These are phyloP conservation scores for Sebastes miniatus DNA, from an alignment of 2,797 vertebrate genomes.

Conservation along the genomic window DNA sequence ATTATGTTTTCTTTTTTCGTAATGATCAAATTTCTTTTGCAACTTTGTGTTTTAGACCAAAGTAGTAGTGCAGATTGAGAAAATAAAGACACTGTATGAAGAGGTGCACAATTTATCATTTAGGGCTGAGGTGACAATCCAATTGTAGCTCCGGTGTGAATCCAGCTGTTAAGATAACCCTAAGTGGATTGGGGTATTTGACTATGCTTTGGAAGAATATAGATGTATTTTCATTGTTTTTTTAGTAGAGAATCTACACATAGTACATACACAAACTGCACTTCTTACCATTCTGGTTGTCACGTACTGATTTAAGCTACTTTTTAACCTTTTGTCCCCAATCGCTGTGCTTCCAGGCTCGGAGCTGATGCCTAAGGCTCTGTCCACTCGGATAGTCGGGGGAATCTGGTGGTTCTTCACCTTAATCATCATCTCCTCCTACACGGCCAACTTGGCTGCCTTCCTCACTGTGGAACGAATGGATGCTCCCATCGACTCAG, in stretches of 20 bases:
- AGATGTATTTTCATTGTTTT: not conserved
- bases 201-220: not conserved
- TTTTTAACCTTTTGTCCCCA: slow-evolving; percentile 2
- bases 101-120: slow-evolving; percentile 16
- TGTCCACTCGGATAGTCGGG: slow-evolving; percentile 96
- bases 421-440: slow-evolving; percentile 98
- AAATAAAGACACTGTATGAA: not conserved
- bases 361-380: slow-evolving; percentile 97
- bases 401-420: slow-evolving; percentile 99
- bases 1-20: not conserved
- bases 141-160: not conserved
- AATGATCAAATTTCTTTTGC: not conserved
- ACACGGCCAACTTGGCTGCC: slow-evolving; percentile 98
- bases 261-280: not conserved
- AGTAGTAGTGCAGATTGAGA: not conserved
- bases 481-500: slow-evolving; percentile 96
- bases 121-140: slow-evolving; percentile 1
- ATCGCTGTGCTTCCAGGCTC: slow-evolving; percentile 85
- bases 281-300: not conserved
- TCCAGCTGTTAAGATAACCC: slow-evolving; percentile 10
- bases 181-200: not conserved
- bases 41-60: not conserved
- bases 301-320: not conserved
- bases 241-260: not conserved
- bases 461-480: slow-evolving; percentile 98